Conservation (phyloP, 2,888 invertebrate genomes). For the Calliphora vomitoria region DNA sequence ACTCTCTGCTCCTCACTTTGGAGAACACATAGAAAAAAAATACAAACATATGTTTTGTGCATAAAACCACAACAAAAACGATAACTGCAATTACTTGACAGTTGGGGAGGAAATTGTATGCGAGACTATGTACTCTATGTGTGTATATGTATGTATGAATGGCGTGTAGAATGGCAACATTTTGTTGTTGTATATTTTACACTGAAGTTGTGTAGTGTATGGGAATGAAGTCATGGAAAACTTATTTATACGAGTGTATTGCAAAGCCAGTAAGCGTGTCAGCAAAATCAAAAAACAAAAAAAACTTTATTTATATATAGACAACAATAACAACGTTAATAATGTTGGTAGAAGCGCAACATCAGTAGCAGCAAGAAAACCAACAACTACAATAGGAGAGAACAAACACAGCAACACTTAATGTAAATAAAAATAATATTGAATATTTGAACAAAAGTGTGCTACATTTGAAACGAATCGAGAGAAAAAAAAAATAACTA, state of each 20-base stretch:
- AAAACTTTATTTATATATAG: conserved; percentile 22
- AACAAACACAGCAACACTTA: conserved; percentile 38
- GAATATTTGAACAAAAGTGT: conserved; percentile 72
- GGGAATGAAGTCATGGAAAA: conserved; percentile 74
- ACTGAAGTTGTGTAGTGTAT: conserved; percentile 42
- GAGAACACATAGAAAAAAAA: background rate
- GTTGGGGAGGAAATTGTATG: conserved; percentile 56
- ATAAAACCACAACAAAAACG: conserved; percentile 24
- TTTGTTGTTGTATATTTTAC: conserved; percentile 8
- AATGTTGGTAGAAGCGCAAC: conserved; percentile 55
- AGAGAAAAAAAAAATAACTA: conserved; percentile 10
- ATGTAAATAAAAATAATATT: conserved; percentile 61
- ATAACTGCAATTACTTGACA: conserved; percentile 59
- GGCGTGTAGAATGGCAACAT: conserved; percentile 56
- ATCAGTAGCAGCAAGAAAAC: conserved; percentile 18
- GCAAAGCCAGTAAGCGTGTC: conserved; percentile 73
- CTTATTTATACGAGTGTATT: conserved; percentile 50
- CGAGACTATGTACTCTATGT: background rate
- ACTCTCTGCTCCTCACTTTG: background rate
- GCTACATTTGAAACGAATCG: conserved; percentile 66
- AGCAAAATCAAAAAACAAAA: conserved; percentile 54
- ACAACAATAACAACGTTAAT: conserved; percentile 30
- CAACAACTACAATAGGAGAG: background rate
- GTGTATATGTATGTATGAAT: background rate
- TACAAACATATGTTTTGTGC: conserved; percentile 56